These are phyloP conservation scores for Erythrocercus mccallii DNA, from an alignment of 2,113 vertebrate species.

Conservation along the genomic window DNA sequence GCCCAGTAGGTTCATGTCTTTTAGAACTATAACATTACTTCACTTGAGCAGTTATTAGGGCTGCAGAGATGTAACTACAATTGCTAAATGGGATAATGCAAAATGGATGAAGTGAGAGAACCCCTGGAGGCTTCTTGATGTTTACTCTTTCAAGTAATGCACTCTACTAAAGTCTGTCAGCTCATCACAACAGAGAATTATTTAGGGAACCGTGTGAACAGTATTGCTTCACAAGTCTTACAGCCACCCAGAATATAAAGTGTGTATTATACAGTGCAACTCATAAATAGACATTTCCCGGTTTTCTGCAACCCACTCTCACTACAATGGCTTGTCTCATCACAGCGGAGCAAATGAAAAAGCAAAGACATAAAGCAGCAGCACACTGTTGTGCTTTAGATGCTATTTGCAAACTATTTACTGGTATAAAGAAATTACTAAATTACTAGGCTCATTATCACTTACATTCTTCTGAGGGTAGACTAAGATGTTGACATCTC, in stretches of 20 bases:
- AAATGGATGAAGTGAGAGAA: constrained; percentile 33
- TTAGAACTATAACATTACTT: constrained; percentile 33
- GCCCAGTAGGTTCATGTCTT: constrained; percentile 19
- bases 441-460: not conserved
- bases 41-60: constrained; percentile 36
- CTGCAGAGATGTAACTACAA: constrained; percentile 22
- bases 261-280: not conserved
- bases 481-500: not conserved
- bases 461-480: not conserved
- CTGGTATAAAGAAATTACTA: not conserved
- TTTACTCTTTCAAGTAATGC: constrained; percentile 51
- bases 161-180: constrained; percentile 12
- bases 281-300: not conserved
- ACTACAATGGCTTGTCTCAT: not conserved
- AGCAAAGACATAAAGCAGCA: not conserved
- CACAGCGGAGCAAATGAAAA: not conserved
- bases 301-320: not conserved
- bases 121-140: constrained; percentile 9
- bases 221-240: not conserved
- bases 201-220: constrained; percentile 15
- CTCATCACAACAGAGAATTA: constrained; percentile 44
- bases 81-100: constrained; percentile 20
- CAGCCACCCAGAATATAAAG: not conserved
- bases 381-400: not conserved
- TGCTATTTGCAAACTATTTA: not conserved